Base-by-base conservation (phyloP, 2,888 invertebrate species). In the Melinaea menophilus region DNA sequence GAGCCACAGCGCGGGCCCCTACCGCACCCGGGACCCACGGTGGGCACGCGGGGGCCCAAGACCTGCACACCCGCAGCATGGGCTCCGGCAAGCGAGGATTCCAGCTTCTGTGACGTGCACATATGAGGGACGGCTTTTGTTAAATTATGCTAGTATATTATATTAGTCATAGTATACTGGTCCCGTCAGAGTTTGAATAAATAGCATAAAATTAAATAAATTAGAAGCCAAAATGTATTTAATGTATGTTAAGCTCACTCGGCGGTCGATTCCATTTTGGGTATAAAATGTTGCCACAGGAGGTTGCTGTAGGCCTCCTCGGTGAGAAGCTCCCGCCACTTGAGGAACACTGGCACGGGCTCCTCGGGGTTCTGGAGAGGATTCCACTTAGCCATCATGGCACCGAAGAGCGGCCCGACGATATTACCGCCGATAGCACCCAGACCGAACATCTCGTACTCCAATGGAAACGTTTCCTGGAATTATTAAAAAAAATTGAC, bases 211-310 rank as follows among this genome's bases (percentile, higher is more conserved):
- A 22, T 22, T 22, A 22, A 22, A 22, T 22, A 22, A 22, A 22
- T 22, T 22, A 22, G 22, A 22, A 22, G 22, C 22, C 22, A 31
- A 31, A 51, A 31, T 31, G 0, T 31, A 11, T n/a, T 13, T 22
- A 37, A 11, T 2, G 41, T 12, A 51, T 12, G 56, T 37, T 37
- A 73, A 9, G 93, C 93, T 92, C 84, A 95, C 95, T 93, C 92
- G 70, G 95, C 92, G 55, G 95, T 94, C 51, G 92, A 90, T 73
- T 95, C 92, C 67, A 98, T 91, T 65, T 93, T 92, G n/a, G 97
- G 97, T 90, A 98, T 94, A 94, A 97, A 97, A 67, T 95, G 94
- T 78, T 97, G 96, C 97, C 98, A 98, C 71, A 98, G 88, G 64
- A 98, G 88, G 74, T 94, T 93, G 84, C 96, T 95, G 78, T 95